Conservation (phyloP, 23 tunicate species). For the Halocynthia aurantium region DNA sequence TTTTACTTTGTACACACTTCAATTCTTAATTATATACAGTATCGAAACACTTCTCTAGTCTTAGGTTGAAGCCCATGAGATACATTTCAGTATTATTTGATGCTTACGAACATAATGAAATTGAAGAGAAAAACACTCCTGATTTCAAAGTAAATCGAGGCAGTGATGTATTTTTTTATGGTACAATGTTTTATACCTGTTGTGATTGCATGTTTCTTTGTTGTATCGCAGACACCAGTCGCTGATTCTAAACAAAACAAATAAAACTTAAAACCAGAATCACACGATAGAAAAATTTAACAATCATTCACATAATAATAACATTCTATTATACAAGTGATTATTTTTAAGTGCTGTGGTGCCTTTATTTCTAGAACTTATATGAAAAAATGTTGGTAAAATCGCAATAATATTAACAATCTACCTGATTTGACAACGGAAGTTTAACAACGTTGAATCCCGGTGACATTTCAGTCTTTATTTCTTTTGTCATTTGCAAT, state of each 20-base stretch:
- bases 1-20: too few species aligned
- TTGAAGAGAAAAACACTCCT: too few species aligned
- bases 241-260: not conserved
- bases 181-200: not conserved
- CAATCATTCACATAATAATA: too few species aligned
- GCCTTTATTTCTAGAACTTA: too few species aligned
- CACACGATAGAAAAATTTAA: not conserved
- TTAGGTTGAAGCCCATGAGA: too few species aligned
- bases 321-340: too few species aligned
- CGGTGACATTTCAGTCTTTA: not conserved
- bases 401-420: not conserved
- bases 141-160: not conserved
- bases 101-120: too few species aligned
- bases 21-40: too few species aligned
- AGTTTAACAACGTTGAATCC: slow-evolving; percentile 18
- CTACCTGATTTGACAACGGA: slow-evolving; percentile 19
- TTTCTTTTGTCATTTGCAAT: slow-evolving; percentile 8
- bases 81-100: too few species aligned
- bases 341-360: too few species aligned
- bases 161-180: not conserved
- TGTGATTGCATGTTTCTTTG: not conserved
- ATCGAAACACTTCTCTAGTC: too few species aligned
- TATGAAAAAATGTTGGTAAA: not conserved
- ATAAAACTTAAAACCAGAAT: slow-evolving; percentile 1
- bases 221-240: not conserved